Conservation (phyloP, 2,113 vertebrate species). For the Tichodroma muraria region DNA sequence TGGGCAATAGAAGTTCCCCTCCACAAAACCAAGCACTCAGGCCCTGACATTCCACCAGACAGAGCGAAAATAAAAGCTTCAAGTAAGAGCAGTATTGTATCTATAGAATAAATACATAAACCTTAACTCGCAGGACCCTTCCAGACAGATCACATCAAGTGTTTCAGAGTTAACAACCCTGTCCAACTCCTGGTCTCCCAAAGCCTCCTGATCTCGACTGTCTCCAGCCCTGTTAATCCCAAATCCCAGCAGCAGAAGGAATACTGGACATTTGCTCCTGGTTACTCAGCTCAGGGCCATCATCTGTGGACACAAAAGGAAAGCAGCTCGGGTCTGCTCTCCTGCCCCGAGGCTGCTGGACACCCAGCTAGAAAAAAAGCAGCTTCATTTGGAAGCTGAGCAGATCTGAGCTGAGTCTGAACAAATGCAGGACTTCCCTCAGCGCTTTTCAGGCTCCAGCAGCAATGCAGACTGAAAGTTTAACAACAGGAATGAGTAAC, state of each 20-base stretch:
- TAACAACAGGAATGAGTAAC: not conserved
- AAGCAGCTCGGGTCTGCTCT: not conserved
- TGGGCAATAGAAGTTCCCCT: not conserved
- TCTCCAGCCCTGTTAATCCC: not conserved
- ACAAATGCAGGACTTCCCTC: not conserved
- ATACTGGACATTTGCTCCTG: not conserved
- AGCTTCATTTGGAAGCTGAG: slow-evolving; percentile 28
- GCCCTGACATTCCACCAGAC: not conserved
- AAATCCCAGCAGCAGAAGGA: not conserved
- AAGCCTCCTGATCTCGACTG: not conserved
- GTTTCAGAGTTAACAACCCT: not conserved
- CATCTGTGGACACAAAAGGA: not conserved
- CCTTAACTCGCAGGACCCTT: not conserved
- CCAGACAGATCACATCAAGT: not conserved
- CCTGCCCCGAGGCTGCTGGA: not conserved
- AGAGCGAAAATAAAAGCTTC: not conserved
- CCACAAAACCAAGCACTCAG: not conserved
- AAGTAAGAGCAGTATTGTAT: accelerated
- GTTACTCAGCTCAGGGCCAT: not conserved
- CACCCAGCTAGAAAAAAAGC: not conserved
- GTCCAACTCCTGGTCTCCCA: not conserved
- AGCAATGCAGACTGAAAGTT: not conserved
- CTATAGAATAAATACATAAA: not conserved
- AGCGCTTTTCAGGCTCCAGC: not conserved
- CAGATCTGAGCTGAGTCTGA: not conserved